A percentile compares a stretch with the other conserved stretches of the same genome.
Evolutionary conservation across 2,113 vertebrate genomes (phyloP).

Genomic region (Amblyornis subalaris): DNA sequence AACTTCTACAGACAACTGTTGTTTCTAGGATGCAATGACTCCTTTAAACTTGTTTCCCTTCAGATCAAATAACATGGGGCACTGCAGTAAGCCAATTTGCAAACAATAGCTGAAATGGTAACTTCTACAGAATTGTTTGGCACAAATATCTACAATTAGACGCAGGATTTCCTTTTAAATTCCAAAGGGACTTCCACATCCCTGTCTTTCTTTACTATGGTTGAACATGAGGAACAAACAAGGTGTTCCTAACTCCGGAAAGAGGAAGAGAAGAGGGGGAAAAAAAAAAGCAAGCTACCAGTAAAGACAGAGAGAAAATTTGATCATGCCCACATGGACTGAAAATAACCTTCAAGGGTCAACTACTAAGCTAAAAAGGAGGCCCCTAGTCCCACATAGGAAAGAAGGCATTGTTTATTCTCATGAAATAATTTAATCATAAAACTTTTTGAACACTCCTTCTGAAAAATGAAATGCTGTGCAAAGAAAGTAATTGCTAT

Average conservation of each 20-base stretch:
- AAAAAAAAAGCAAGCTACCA: background rate
- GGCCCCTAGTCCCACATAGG: background rate
- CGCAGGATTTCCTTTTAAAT: conserved; percentile 52
- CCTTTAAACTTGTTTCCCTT: background rate
- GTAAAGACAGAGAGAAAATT: conserved; percentile 9
- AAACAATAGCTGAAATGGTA: conserved; percentile 25
- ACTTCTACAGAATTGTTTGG: background rate
- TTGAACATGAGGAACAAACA: conserved; percentile 40
- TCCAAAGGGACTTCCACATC: conserved; percentile 34
- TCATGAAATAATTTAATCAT: background rate
- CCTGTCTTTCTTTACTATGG: conserved; percentile 9
- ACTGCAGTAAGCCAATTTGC: background rate
- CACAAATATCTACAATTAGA: conserved; percentile 32
- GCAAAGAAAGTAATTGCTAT: background rate
- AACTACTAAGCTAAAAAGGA: background rate
- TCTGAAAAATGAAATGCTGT: background rate
- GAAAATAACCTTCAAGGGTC: background rate
- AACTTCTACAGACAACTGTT: background rate
- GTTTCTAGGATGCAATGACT: background rate
- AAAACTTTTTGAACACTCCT: background rate
- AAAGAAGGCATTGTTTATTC: background rate
- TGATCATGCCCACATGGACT: background rate
- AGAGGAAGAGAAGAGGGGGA: background rate
- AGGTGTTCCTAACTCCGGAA: conserved; percentile 15
- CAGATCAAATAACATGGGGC: background rate